Conservation (phyloP, 1,140 invertebrate species). For the Papilio xuthus region DNA sequence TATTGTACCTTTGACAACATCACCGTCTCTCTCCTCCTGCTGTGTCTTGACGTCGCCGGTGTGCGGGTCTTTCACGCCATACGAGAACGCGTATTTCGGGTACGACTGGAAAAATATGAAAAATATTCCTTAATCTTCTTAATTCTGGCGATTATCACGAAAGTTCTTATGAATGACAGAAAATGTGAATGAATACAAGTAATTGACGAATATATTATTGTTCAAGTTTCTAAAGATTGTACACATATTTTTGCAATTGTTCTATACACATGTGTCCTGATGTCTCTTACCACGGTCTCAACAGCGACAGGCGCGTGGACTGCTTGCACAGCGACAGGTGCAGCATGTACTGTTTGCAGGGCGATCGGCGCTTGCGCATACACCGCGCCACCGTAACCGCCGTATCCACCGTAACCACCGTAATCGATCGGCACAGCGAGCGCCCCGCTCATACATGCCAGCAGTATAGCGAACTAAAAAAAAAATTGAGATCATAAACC, state of each 20-base stretch:
- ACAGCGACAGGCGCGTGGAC: constrained; percentile 54
- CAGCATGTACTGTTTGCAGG: constrained; percentile 45
- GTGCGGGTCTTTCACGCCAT: constrained; percentile 81
- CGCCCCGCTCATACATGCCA: constrained; percentile 54
- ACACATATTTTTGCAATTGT: too few relatives aligned
- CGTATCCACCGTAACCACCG: constrained; percentile 50
- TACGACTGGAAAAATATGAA: constrained; percentile 64
- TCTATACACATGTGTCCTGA: too few relatives aligned
- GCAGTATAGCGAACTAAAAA: constrained; percentile 51
- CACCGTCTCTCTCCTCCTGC: constrained; percentile 81
- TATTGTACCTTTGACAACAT: constrained; percentile 79
- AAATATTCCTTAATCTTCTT: background rate
- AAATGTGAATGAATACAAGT: too few relatives aligned
- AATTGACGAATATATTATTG: too few relatives aligned
- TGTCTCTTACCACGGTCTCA: constrained; percentile 59
- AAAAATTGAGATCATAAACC: background rate
- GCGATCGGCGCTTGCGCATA: constrained; percentile 47
- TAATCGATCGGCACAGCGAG: constrained; percentile 54
- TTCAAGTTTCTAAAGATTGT: too few relatives aligned
- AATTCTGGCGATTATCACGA: too few relatives aligned
- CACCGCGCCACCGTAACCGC: constrained; percentile 46
- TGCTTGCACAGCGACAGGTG: constrained; percentile 41
- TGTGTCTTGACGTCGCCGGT: constrained; percentile 82
- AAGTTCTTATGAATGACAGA: too few relatives aligned
- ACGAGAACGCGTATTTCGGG: constrained; percentile 81